Conservation (phyloP, 35 echinoderm and acorn worm species). For the Ptychodera flava region DNA sequence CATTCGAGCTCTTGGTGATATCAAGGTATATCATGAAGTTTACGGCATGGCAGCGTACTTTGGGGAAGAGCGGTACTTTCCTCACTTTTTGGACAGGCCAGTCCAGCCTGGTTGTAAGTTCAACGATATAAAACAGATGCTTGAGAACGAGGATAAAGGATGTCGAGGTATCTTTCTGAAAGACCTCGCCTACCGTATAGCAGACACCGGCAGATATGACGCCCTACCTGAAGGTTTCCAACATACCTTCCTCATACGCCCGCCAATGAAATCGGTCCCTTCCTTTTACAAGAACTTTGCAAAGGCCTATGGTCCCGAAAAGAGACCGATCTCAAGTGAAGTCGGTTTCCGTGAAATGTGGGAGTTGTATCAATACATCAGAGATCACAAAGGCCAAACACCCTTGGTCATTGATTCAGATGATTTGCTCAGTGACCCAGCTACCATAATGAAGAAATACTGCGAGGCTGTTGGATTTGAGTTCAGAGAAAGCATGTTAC, state of each 20-base stretch:
- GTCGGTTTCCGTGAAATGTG: background rate
- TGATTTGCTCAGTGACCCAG: slow-evolving; percentile 44
- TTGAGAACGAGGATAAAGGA: background rate
- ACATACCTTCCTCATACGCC: slow-evolving; percentile 35
- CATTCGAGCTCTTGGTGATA: slow-evolving; percentile 22
- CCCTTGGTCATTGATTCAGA: slow-evolving; percentile 68
- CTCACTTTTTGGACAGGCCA: background rate
- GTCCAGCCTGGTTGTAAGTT: background rate
- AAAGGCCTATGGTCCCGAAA: background rate
- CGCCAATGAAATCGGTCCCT: slow-evolving; percentile 3
- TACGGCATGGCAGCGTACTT: slow-evolving; percentile 28
- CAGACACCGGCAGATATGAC: background rate
- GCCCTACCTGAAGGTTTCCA: slow-evolving; percentile 28
- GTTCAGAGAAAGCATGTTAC: slow-evolving; percentile 44
- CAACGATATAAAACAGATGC: background rate
- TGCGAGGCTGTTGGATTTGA: slow-evolving; percentile 46
- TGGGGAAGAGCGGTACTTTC: slow-evolving; percentile 13
- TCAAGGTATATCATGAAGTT: slow-evolving; percentile 32
- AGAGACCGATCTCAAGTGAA: too few relatives aligned
- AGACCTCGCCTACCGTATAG: background rate
- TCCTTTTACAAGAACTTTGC: background rate
- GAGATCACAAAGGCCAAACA: slow-evolving; percentile 15
- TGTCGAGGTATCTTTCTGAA: background rate
- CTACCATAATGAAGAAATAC: slow-evolving; percentile 48
- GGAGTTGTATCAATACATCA: slow-evolving; percentile 7